Evolutionary conservation across 2,113 vertebrate genomes (phyloP).

Genomic region (Gasterosteus aculeatus): DNA sequence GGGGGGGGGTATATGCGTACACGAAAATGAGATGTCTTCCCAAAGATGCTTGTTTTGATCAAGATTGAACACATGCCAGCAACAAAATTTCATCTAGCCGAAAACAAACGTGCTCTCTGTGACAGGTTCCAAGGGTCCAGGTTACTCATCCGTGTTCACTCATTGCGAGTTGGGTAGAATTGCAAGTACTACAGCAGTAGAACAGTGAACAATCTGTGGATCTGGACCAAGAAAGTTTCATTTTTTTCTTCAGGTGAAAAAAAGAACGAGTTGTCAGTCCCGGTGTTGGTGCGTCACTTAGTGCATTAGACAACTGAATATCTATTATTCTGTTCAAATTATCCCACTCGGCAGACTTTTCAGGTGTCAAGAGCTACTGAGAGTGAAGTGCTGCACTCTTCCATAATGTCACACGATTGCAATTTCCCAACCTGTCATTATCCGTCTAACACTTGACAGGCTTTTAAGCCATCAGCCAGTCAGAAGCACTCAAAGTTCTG

Average conservation of each 20-base stretch:
- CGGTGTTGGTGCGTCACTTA: not conserved
- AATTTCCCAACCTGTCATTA: conserved; percentile 61
- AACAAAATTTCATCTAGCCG: not conserved
- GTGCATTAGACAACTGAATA: conserved; percentile 5
- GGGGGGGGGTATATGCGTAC: no score
- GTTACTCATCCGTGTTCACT: not conserved
- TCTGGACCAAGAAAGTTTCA: not conserved
- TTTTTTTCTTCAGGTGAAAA: not conserved
- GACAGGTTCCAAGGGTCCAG: not conserved
- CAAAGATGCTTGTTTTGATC: no score
- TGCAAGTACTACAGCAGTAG: not conserved
- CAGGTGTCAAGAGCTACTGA: conserved; percentile 45
- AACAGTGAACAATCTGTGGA: not conserved
- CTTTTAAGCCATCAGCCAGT: conserved; percentile 53
- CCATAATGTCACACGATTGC: conserved; percentile 47
- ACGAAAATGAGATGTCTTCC: no score
- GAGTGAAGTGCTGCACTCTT: conserved; percentile 48
- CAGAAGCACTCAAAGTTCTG: conserved; percentile 16
- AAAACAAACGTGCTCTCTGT: not conserved
- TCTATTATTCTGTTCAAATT: conserved; percentile 23
- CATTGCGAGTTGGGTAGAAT: not conserved
- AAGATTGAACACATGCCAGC: not conserved
- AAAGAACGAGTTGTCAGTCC: not conserved
- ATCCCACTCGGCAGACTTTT: conserved; percentile 32
- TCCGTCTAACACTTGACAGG: conserved; percentile 28